Evolutionary conservation across 2,888 invertebrate species (phyloP), one percentile per base, ranked within the genome.

Genomic region (Adelognathus sp.): DNA sequence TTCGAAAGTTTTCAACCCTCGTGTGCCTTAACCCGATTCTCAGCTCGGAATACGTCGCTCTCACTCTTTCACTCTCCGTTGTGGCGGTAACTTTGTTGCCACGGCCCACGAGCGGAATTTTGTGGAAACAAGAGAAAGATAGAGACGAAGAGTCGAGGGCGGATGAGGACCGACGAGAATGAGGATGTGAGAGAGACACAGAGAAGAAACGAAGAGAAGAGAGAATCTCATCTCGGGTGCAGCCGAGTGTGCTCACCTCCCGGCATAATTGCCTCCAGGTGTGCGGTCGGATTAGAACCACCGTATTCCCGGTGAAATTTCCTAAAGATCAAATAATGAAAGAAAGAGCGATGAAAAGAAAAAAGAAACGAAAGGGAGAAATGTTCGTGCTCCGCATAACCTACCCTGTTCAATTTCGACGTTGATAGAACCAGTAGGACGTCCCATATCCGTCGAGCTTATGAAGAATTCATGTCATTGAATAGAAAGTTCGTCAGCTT

Each of bases 1-100:
- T 72, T 72, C 54, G 36, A 72, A 46, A 72, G 60, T 77, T 77
- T 77, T 29, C 58, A 39, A 29, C 50, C 64, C 46, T 56, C 31
- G 63, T 60, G n/a, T n/a, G 24, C 58, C 27, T 60, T 76, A 77
- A 77, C 60, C 67, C 76, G 60, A 76, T 72, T 71, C 46, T 44
- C 52, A 66, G 61, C 52, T 14, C 18, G 16, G 46, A 18, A 18
- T 9, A 46, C n/a, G n/a, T 63, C 67, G 33, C 50, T 61, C 27
- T 50, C 33, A 4, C 52, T 36, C 33, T 61, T 24, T 24, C 41
- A 31, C 31, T 60, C n/a, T 5, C 24, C 31, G 58, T 16, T 24
- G 44, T 21, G 21, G 9, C 31, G 50, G 24, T 29, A 76, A 76
- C 72, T 76, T 76, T 27, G 71, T 50, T 24, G 58, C 58, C 29